A percentile compares a stretch with the other conserved stretches of the same genome.
Evolutionary conservation across 2,888 invertebrate species (phyloP).

Genomic region (Heliconius ismenius): DNA sequence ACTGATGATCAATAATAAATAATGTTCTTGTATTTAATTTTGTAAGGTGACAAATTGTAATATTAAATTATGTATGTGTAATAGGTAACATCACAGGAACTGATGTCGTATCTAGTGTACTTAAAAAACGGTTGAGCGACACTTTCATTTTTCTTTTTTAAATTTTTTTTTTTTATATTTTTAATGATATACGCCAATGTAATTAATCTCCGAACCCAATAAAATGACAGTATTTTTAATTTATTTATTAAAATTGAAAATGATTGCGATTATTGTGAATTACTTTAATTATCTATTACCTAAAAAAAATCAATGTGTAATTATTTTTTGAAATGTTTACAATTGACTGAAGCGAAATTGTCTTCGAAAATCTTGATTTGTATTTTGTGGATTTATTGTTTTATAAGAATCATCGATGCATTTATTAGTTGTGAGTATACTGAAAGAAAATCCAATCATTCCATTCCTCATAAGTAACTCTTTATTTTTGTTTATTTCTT

Average conservation of each 20-base stretch:
- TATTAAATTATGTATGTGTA: conserved; percentile 78
- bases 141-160: conserved; percentile 81
- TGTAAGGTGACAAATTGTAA: conserved; percentile 80
- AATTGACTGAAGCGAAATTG: conserved; percentile 76
- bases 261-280: conserved; percentile 66
- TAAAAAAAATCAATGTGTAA: conserved; percentile 61
- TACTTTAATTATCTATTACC: conserved; percentile 58
- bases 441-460: conserved; percentile 77
- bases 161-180: conserved; percentile 42
- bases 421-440: conserved; percentile 75
- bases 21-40: conserved; percentile 80
- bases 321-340: conserved; percentile 75
- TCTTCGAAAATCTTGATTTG: conserved; percentile 58
- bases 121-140: conserved; percentile 62
- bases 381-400: conserved; percentile 55
- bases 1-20: conserved; percentile 81
- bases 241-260: conserved; percentile 68
- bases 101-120: conserved; percentile 71
- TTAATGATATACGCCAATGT: conserved; percentile 49
- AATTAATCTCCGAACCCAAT: conserved; percentile 62
- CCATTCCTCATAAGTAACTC: conserved; percentile 71
- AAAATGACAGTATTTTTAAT: conserved; percentile 64
- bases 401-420: conserved; percentile 68
- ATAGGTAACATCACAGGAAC: conserved; percentile 61
- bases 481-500: conserved; percentile 61